A percentile compares a stretch with the other conserved stretches of the same genome.
phyloP scores from a whole-genome alignment of 2,888 invertebrate species.

The Agonopterix arenella region DNA sequence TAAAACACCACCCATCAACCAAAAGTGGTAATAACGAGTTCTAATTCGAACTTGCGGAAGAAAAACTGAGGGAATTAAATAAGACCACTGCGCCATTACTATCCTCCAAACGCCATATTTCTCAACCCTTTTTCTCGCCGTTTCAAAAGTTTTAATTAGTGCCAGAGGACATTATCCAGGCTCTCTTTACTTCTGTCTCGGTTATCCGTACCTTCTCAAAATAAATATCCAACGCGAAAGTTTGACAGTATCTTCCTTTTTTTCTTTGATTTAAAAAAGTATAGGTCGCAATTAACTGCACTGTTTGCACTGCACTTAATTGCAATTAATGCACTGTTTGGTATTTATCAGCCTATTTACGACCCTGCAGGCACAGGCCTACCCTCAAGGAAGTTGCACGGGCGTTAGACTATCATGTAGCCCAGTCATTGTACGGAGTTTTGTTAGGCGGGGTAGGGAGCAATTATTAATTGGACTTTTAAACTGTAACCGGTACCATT shows the following conservation, averaged over 20 bases:
- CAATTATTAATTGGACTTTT: too few species aligned
- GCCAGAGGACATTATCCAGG: slow-evolving; percentile 71
- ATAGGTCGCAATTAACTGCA: too few species aligned
- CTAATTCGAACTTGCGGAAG: slow-evolving; percentile 37
- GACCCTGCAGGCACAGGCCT: too few species aligned
- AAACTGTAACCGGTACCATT: too few species aligned
- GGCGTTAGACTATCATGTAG: too few species aligned
- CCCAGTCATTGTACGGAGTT: too few species aligned
- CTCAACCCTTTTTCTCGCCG: slow-evolving; percentile 66
- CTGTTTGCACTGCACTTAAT: too few species aligned
- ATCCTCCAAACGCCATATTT: slow-evolving; percentile 65
- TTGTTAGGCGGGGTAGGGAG: too few species aligned
- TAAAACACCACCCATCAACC: too few species aligned
- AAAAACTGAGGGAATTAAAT: slow-evolving; percentile 60
- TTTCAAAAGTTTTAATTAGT: slow-evolving; percentile 73
- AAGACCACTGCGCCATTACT: slow-evolving; percentile 59
- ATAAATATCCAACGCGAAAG: slow-evolving; percentile 37
- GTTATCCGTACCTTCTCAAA: slow-evolving; percentile 43
- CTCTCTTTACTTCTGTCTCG: slow-evolving; percentile 45
- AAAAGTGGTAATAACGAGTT: slow-evolving; percentile 28
- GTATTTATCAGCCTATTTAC: too few species aligned
- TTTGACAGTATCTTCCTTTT: slow-evolving; percentile 24
- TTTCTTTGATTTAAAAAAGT: neutral
- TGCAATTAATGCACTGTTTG: too few species aligned
- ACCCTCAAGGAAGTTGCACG: too few species aligned